phyloP scores from a whole-genome alignment of 2,797 vertebrate species.

The Sebastes minor region DNA sequence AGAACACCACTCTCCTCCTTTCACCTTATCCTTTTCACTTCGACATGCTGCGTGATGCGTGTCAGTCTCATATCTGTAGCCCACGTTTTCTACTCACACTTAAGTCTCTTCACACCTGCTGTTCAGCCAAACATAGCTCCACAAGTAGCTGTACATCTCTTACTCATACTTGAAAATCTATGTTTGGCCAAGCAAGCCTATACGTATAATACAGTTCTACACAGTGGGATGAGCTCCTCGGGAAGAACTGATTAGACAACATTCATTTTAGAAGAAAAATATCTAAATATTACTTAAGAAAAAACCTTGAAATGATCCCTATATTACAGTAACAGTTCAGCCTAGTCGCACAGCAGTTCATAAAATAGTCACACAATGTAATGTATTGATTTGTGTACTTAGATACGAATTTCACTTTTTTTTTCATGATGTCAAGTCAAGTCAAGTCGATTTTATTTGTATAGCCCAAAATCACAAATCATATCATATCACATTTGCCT shows the following conservation, averaged over 20 bases:
- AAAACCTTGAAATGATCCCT: background rate
- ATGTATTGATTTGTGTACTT: too few relatives aligned
- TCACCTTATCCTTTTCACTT: conserved; percentile 53
- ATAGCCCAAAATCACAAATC: too few relatives aligned
- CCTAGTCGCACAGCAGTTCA: too few relatives aligned
- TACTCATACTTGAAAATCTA: background rate
- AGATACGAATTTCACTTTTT: too few relatives aligned
- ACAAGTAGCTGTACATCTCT: conserved; percentile 1
- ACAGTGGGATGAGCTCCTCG: too few relatives aligned
- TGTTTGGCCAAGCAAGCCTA: background rate
- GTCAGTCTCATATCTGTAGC: conserved; percentile 52
- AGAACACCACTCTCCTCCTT: conserved; percentile 64
- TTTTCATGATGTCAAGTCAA: too few relatives aligned
- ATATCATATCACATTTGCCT: too few relatives aligned
- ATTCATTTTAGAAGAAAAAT: background rate
- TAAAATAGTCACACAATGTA: too few relatives aligned
- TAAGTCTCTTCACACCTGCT: conserved; percentile 40
- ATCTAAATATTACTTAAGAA: background rate
- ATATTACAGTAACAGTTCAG: background rate
- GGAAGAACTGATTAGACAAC: background rate
- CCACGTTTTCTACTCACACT: conserved; percentile 26
- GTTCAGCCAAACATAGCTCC: conserved; percentile 8
- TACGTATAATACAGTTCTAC: background rate
- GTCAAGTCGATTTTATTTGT: too few relatives aligned
- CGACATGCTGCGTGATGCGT: conserved; percentile 38